Conservation (phyloP, 2,797 vertebrate genomes). For the Coilia nasus region DNA sequence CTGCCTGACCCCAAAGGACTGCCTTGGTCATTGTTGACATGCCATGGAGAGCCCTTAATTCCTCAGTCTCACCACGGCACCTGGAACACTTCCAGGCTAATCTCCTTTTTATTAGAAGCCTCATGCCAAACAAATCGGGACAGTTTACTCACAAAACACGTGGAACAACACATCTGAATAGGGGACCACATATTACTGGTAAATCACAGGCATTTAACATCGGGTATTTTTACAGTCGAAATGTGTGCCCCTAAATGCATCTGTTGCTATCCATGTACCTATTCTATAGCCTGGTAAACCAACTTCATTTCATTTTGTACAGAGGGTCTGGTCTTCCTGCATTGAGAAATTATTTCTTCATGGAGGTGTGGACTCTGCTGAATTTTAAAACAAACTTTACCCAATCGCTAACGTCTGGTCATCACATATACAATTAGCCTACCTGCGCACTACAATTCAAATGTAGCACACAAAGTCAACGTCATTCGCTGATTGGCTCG, state of each 20-base stretch:
- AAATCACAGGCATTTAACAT: neutral
- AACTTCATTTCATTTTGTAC: too few relatives aligned
- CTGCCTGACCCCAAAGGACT: slow-evolving; percentile 13
- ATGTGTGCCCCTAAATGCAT: neutral
- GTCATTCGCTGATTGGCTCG: too few relatives aligned
- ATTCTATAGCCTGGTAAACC: too few relatives aligned
- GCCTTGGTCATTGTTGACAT: neutral
- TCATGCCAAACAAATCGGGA: slow-evolving; percentile 17
- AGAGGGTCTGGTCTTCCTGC: too few relatives aligned
- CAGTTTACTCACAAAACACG: slow-evolving; percentile 10
- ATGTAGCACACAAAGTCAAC: too few relatives aligned
- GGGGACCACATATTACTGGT: neutral
- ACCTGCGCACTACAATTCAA: too few relatives aligned
- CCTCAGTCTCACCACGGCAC: neutral
- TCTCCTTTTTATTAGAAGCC: slow-evolving; percentile 31
- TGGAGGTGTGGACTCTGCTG: too few relatives aligned
- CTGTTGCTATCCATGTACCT: neutral
- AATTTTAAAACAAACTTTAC: too few relatives aligned
- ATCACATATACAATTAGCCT: too few relatives aligned
- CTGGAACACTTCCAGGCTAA: slow-evolving; percentile 12
- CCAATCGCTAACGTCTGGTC: too few relatives aligned
- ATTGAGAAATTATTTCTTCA: too few relatives aligned
- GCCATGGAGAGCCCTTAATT: slow-evolving; percentile 8
- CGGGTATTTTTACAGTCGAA: neutral
- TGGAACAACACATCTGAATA: neutral